Evolutionary conservation across 1,140 invertebrate species (phyloP).

Genomic region (Epicauta chinensis): DNA sequence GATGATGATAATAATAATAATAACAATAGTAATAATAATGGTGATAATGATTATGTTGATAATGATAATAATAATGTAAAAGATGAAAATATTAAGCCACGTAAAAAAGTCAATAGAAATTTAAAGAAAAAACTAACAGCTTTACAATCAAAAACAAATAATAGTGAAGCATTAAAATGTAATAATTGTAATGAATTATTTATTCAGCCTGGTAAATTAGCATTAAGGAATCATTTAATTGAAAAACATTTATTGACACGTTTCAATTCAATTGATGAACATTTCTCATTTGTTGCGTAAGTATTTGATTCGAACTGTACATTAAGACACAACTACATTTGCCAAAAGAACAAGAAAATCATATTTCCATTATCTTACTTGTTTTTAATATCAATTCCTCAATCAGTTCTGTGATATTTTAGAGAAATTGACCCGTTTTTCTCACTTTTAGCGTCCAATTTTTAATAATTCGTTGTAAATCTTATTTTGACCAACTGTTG

Average conservation of each 20-base stretch:
- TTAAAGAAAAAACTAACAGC: slow-evolving; percentile 3
- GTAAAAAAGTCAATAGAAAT: slow-evolving; percentile 16
- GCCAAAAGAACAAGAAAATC: no score
- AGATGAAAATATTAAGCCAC: slow-evolving; percentile 7
- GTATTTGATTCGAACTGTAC: slow-evolving; percentile 7
- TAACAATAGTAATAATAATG: neutral
- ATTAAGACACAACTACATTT: no score
- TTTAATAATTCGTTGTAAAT: no score
- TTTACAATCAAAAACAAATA: slow-evolving; percentile 9
- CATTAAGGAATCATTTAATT: slow-evolving; percentile 26
- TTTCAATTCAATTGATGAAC: slow-evolving; percentile 22
- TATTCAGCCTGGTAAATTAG: slow-evolving; percentile 17
- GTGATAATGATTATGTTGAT: slow-evolving; percentile 37
- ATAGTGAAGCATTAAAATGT: slow-evolving; percentile 26
- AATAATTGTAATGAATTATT: slow-evolving; percentile 30
- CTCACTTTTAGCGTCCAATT: no score
- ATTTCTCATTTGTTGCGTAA: slow-evolving; percentile 28
- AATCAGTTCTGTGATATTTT: no score
- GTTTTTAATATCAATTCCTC: no score
- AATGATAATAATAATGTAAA: no score
- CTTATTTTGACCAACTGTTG: no score
- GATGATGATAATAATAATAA: slow-evolving; percentile 14
- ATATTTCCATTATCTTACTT: no score
- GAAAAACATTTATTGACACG: slow-evolving; percentile 20
- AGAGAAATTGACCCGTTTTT: no score